Evolutionary conservation across 2,888 invertebrate species (phyloP).

Genomic region (Hypolimnas misippus): DNA sequence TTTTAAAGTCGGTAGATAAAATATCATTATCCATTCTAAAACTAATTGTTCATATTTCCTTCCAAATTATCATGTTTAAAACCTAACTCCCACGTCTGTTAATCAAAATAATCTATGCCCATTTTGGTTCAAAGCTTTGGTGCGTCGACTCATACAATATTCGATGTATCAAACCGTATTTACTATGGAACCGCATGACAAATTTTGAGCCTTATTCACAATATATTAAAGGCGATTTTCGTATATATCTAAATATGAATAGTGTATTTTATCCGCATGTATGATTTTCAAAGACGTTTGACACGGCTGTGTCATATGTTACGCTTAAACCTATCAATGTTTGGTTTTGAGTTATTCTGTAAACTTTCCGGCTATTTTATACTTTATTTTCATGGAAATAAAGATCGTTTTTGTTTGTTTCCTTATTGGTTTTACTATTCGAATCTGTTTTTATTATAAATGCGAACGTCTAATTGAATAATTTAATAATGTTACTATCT

Average conservation of each 20-base stretch:
- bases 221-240: constrained; percentile 14
- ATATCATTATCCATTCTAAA: too few relatives aligned
- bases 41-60: too few relatives aligned
- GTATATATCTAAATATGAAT: constrained; percentile 8
- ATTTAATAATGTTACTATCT: too few relatives aligned
- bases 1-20: too few relatives aligned
- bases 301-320: constrained; percentile 33
- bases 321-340: constrained; percentile 36
- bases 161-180: constrained; percentile 33
- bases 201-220: not conserved
- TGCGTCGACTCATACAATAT: constrained; percentile 33
- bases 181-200: constrained; percentile 10
- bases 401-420: not conserved
- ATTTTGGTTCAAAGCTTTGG: constrained; percentile 28
- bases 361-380: not conserved
- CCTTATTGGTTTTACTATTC: not conserved
- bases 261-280: constrained; percentile 29
- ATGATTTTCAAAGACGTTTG: constrained; percentile 34
- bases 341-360: constrained; percentile 25
- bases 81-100: constrained; percentile 15
- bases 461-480: too few relatives aligned
- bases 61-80: too few relatives aligned
- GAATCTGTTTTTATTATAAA: too few relatives aligned
- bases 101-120: constrained; percentile 26
- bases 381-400: not conserved